These are phyloP conservation scores for Polyploca ridens DNA, from an alignment of 2,888 invertebrate genomes.

Conservation along the genomic window DNA sequence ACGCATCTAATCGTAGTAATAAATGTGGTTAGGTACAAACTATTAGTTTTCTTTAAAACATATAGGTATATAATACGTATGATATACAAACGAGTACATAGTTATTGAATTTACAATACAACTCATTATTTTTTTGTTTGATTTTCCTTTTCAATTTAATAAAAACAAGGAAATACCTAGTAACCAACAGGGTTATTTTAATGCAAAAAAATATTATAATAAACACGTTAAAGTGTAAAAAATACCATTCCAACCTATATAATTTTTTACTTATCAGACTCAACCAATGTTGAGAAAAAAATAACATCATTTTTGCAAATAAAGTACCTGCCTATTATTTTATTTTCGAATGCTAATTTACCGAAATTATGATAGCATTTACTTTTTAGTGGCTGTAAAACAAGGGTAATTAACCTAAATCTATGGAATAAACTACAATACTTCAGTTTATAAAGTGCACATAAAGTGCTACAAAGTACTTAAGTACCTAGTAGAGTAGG, in stretches of 20 bases:
- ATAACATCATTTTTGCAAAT: background rate
- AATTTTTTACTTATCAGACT: background rate
- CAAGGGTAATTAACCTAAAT: slow-evolving; percentile 1
- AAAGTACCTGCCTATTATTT: background rate
- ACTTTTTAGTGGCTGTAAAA: background rate
- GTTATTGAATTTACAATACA: too few species aligned
- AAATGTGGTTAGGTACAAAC: too few species aligned
- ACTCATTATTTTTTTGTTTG: too few species aligned
- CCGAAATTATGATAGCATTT: background rate
- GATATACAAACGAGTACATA: too few species aligned
- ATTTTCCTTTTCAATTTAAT: too few species aligned
- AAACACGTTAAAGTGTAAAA: too few species aligned
- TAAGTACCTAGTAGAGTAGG: background rate
- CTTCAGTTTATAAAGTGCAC: background rate
- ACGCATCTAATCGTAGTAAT: background rate
- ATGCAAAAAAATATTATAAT: too few species aligned
- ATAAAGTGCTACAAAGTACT: background rate
- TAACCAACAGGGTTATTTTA: too few species aligned
- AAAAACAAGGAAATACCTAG: too few species aligned
- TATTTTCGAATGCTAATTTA: background rate
- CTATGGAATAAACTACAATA: background rate
- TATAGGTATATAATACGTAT: too few species aligned
- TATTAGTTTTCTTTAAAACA: too few species aligned
- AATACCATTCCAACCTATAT: background rate
- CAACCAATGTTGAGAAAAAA: background rate